Evolutionary conservation across 2,797 vertebrate species (phyloP), one percentile per base, ranked within the genome.

Genomic region (Taenioides sp.): DNA sequence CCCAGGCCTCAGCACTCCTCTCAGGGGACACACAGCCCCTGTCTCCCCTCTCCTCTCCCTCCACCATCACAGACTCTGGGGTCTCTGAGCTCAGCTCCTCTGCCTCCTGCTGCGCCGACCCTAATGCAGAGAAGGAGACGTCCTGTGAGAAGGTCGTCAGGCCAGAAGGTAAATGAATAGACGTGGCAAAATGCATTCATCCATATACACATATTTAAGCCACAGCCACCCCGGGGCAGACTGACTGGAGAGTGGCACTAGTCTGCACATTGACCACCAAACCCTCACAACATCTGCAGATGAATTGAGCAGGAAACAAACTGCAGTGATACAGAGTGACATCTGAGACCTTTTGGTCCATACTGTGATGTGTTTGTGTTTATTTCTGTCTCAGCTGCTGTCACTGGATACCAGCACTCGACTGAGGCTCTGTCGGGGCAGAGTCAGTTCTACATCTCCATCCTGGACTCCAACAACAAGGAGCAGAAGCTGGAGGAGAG

Each of bases 371-470:
- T 54, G n/a, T 59, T 14, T 1, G 25, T 67, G 17, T 47, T n/a
- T n/a, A n/a, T n/a, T 69, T 3, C 1, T 16, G 0, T 11, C 7
- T 25, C 82, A 99, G 98, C 97, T 89, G 96, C 93, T 65, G 95
- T 99, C 80, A 94, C 96, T 3, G 98, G 98, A 25, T 99, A 98
- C 87, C 98, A 99, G 52, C 97, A 99, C 57, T 92, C 96, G 1
- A 91, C 92, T 67, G 96, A 97, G 66, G 84, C 92, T 0, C 73
- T 89, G 22, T 94, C 89, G 18, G 86, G 94, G 40, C 95, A 94
- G 50, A 94, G 95, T 4, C 96, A 95, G 85, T 99, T 99, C 91
- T 96, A 96, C 86, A 97, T 99, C 69, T 94, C 93, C 61, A 86
- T 96, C 82, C 94, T 96, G 1, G 97, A 98, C 0, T 75, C 94